Percentiles rank a stretch among this genome's conserved stretches.
Conservation (phyloP, 2,888 invertebrate genomes). For the Timandra comae region DNA sequence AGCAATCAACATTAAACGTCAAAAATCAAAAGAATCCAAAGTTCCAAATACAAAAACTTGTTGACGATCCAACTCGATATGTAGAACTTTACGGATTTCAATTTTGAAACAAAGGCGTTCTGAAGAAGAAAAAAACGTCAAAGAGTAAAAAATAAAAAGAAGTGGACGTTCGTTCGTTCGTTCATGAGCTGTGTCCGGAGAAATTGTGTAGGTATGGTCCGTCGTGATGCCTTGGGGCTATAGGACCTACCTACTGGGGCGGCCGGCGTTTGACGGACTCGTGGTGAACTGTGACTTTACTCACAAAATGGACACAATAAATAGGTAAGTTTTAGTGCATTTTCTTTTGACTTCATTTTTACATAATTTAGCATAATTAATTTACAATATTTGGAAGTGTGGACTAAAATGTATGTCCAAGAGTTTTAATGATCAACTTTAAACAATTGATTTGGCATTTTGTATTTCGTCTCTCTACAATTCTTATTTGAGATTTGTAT, state of each 20-base stretch:
- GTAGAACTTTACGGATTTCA: constrained; percentile 5
- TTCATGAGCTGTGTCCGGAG: constrained; percentile 30
- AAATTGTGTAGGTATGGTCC: constrained; percentile 63
- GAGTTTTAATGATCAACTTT: too few relatives aligned
- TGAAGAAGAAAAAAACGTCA: constrained; percentile 19
- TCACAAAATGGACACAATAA: too few relatives aligned
- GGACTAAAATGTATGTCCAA: too few relatives aligned
- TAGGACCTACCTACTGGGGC: constrained; percentile 43
- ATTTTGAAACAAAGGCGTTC: constrained; percentile 17
- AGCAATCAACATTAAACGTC: constrained; percentile 7
- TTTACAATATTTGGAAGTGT: too few relatives aligned
- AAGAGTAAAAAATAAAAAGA: constrained; percentile 31
- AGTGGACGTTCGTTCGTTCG: constrained; percentile 7
- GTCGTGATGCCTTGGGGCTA: constrained; percentile 66
- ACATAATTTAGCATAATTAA: too few relatives aligned
- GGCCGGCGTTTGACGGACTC: too few relatives aligned
- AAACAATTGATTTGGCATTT: too few relatives aligned
- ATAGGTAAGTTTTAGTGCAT: too few relatives aligned
- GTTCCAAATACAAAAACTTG: constrained; percentile 12
- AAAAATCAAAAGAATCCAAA: constrained; percentile 8
- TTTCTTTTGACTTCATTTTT: too few relatives aligned
- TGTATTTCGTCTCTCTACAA: too few relatives aligned
- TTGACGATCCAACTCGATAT: constrained; percentile 9
- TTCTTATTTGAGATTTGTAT: too few relatives aligned
- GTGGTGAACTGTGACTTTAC: too few relatives aligned